Evolutionary conservation across 2,113 vertebrate genomes (phyloP), one percentile per base, ranked within the genome.

Genomic region (Nannospalax galili): DNA sequence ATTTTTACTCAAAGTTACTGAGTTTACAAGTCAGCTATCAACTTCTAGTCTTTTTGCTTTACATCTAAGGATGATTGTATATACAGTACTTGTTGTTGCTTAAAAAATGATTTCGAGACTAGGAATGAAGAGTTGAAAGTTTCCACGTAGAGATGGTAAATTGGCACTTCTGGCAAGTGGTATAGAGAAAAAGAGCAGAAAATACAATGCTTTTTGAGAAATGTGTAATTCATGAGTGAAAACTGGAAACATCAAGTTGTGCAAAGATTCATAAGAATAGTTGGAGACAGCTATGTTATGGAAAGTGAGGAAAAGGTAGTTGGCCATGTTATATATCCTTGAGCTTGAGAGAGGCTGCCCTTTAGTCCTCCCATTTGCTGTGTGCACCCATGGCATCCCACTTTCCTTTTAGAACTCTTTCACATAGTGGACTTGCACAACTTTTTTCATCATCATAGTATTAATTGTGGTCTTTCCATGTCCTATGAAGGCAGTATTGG

Each of bases 91-190:
- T 95, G 15, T 48, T 88, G 3, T 95, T 40, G 65, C 42, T 84
- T 14, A 78, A 77, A 52, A 73, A 67, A 64, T 52, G 48, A 52
- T 52, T 32, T 84, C 10, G 22, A 70, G 52, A 84, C 81, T 88
- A 88, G 87, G 91, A 90, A 81, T 72, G 40, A 85, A 81, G 56
- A 81, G 74, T 64, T 94, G 70, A 74, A 74, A 87, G 7, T 81
- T 65, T 48, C 74, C 82, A 45, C 24, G 32, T 40, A 58, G 70
- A 84, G 14, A 14, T 87, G 17, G 32, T 87, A 84, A 26, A 48
- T 72, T 84, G 45, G 64, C 28, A 20, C 26, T 32, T 78, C 26
- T 5, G 75, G 84, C 60, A 93, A 72, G 35, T 45, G 35, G n/a
- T 64, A 1, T 58, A 92, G 82, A 60, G 52, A 65, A 58, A 85